phyloP scores from a whole-genome alignment of 1,140 invertebrate species.

The Musca domestica region DNA sequence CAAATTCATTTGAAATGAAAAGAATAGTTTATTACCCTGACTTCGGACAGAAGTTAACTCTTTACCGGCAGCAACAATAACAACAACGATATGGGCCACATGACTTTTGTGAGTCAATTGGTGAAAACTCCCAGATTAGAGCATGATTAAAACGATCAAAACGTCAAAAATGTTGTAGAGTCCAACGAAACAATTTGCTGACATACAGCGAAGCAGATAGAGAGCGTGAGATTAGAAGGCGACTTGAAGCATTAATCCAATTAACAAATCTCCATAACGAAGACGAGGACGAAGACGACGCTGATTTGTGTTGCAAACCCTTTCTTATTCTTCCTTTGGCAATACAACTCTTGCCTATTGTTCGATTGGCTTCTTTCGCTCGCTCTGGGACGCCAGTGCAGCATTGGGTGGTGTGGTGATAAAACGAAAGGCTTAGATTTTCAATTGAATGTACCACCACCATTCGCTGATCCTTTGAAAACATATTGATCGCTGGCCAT shows the following conservation, averaged over 20 bases:
- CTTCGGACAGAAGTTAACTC: conserved; percentile 12
- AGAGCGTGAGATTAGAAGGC: conserved; percentile 35
- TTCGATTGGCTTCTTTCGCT: not conserved
- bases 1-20: conserved; percentile 15
- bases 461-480: too few species aligned
- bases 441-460: not conserved
- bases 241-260: conserved; percentile 51
- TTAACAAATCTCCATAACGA: conserved; percentile 52
- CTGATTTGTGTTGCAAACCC: not conserved
- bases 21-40: not conserved
- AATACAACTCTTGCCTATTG: conserved; percentile 2
- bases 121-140: conserved; percentile 41
- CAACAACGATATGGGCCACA: not conserved
- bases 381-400: too few species aligned
- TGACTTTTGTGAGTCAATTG: conserved; percentile 41
- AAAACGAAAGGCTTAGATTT: conserved; percentile 25
- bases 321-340: not conserved
- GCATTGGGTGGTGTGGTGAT: not conserved
- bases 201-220: too few species aligned
- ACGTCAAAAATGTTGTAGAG: conserved; percentile 32
- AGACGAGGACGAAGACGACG: not conserved
- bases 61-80: not conserved
- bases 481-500: not conserved
- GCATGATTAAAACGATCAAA: conserved; percentile 28
- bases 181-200: conserved; percentile 51